phyloP scores from a whole-genome alignment of 2,888 invertebrate genomes.

The Mycogona germanica region DNA sequence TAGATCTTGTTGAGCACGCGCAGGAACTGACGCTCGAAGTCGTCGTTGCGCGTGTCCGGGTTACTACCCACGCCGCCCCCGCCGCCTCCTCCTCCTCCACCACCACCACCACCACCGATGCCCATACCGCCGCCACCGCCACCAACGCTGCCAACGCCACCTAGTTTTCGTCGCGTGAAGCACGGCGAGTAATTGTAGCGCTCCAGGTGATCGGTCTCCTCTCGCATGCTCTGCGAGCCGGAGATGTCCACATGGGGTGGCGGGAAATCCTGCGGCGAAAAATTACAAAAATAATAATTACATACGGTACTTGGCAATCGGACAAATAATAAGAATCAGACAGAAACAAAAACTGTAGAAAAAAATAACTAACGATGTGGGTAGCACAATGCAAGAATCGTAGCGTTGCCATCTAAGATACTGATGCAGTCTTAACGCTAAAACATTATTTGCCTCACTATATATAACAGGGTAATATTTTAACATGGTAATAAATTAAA shows the following conservation, averaged over 20 bases:
- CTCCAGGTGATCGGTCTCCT: constrained; percentile 25
- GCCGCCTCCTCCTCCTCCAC: background rate
- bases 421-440: too few relatives aligned
- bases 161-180: constrained; percentile 24
- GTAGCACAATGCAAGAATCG: too few relatives aligned
- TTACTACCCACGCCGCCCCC: too few relatives aligned
- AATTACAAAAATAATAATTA: background rate
- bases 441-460: too few relatives aligned
- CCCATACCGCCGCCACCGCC: background rate
- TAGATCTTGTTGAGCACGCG: constrained; percentile 55
- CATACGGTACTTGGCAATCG: background rate
- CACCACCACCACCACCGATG: background rate
- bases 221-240: constrained; percentile 14
- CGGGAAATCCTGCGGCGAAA: constrained; percentile 15
- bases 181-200: constrained; percentile 25
- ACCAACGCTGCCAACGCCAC: too few relatives aligned
- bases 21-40: constrained; percentile 39
- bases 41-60: constrained; percentile 22
- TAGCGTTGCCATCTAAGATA: too few relatives aligned
- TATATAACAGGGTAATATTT: too few relatives aligned
- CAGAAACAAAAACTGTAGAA: too few relatives aligned
- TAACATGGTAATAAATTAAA: too few relatives aligned
- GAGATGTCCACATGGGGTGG: constrained; percentile 19
- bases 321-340: too few relatives aligned
- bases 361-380: too few relatives aligned